Evolutionary conservation across 2,888 invertebrate species (phyloP).

Genomic region (Melikaiella ostensackeni): DNA sequence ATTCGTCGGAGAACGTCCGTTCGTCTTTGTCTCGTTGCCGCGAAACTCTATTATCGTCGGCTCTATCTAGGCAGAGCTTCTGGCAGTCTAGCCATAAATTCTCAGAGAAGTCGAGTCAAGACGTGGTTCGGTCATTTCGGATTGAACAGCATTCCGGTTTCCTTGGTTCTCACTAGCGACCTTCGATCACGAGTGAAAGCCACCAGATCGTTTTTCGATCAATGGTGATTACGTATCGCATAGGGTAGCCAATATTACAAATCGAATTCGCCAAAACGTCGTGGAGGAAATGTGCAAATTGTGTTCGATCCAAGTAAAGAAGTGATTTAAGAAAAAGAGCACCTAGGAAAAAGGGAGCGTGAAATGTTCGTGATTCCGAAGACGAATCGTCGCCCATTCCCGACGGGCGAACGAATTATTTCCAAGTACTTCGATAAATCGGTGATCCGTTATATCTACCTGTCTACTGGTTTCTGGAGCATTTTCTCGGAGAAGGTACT

Average conservation of each 20-base stretch:
- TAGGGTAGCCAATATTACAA: constrained; percentile 11
- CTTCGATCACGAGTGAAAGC: constrained; percentile 19
- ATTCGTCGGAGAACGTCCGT: constrained; percentile 41
- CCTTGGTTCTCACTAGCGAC: constrained; percentile 3
- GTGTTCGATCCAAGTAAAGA: constrained; percentile 47
- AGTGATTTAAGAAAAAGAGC: constrained; percentile 43
- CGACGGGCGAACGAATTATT: constrained; percentile 53
- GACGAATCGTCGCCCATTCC: constrained; percentile 46
- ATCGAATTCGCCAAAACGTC: constrained; percentile 44
- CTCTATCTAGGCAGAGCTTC: constrained; percentile 36
- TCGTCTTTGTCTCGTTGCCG: constrained; percentile 39
- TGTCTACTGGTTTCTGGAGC: constrained; percentile 40
- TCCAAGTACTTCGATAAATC: constrained; percentile 54
- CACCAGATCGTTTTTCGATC: constrained; percentile 9
- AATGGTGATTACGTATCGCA: constrained; percentile 9
- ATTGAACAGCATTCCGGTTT: constrained; percentile 11
- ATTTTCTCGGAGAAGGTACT: not conserved
- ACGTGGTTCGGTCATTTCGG: constrained; percentile 26
- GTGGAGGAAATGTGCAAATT: constrained; percentile 45
- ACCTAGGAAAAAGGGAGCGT: not conserved
- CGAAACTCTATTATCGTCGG: constrained; percentile 42
- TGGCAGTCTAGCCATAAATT: constrained; percentile 39
- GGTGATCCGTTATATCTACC: constrained; percentile 50
- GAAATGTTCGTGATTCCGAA: constrained; percentile 39
- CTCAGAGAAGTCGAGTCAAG: constrained; percentile 31